These are phyloP conservation scores for Eciton burchellii DNA, from an alignment of 1,140 invertebrate species.

Conservation along the genomic window DNA sequence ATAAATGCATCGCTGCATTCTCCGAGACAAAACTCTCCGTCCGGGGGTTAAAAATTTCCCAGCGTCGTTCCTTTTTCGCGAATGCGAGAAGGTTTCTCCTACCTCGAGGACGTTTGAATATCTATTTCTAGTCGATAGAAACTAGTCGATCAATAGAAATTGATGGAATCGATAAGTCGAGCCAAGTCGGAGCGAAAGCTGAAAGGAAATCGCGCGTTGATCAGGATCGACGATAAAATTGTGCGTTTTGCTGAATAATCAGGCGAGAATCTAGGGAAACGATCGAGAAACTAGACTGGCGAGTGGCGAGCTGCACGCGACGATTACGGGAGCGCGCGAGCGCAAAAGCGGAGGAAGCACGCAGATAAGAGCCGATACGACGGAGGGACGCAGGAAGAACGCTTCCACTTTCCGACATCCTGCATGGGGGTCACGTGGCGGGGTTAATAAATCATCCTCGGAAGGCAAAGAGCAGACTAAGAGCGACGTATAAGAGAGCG, in stretches of 20 bases:
- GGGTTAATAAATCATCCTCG: conserved; percentile 66
- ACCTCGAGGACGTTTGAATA: not conserved
- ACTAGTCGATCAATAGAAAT: not conserved
- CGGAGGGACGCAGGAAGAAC: conserved; percentile 22
- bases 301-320: not conserved
- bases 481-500: not conserved
- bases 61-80: not conserved
- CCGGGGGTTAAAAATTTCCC: too few relatives aligned
- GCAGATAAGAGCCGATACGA: conserved; percentile 36
- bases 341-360: conserved; percentile 7
- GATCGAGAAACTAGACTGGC: not conserved
- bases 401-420: conserved; percentile 56
- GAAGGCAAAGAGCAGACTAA: conserved; percentile 20
- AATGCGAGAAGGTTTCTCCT: not conserved
- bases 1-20: too few relatives aligned
- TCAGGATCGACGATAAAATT: not conserved
- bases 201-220: not conserved
- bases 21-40: not conserved
- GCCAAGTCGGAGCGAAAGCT: not conserved
- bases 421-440: conserved; percentile 23
- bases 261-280: not conserved
- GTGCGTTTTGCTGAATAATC: not conserved
- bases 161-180: not conserved
- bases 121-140: not conserved
- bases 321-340: not conserved